These are phyloP conservation scores for Gadopsis marmoratus DNA, from an alignment of 2,797 vertebrate genomes.

Conservation along the genomic window DNA sequence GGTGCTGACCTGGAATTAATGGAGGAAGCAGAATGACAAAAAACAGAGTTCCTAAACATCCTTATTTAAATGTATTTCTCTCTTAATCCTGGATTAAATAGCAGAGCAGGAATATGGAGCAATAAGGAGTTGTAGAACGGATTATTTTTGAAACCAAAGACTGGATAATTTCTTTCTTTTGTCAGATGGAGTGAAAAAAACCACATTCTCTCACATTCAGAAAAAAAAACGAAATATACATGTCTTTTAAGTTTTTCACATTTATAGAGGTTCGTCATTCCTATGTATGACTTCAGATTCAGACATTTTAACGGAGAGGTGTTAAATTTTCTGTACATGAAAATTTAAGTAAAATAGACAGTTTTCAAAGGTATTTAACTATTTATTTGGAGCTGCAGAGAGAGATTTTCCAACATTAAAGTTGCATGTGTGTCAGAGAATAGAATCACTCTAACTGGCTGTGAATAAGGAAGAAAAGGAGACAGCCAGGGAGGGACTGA, in stretches of 20 bases:
- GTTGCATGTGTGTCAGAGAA: constrained; percentile 79
- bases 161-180: constrained; percentile 50
- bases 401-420: constrained; percentile 79
- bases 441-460: constrained; percentile 62
- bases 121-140: constrained; percentile 40
- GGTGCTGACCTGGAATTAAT: constrained; percentile 57
- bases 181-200: constrained; percentile 13
- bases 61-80: constrained; percentile 54
- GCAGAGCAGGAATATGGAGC: constrained; percentile 37
- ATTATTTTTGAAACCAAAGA: constrained; percentile 52
- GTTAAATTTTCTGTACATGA: constrained; percentile 29
- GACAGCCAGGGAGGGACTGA: constrained; percentile 9
- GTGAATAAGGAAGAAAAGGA: constrained; percentile 26
- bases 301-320: constrained; percentile 36
- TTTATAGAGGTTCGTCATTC: constrained; percentile 7
- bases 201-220: neutral
- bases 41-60: constrained; percentile 61
- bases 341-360: constrained; percentile 49
- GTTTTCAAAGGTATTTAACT: constrained; percentile 71
- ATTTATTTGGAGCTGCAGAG: constrained; percentile 71
- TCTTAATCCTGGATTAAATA: constrained; percentile 68
- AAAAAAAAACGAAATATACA: constrained; percentile 42
- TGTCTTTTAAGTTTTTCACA: constrained; percentile 13
- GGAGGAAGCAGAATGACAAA: constrained; percentile 41
- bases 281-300: constrained; percentile 22